These are phyloP conservation scores for Euclidia mi DNA, from an alignment of 2,888 invertebrate genomes.

Conservation along the genomic window DNA sequence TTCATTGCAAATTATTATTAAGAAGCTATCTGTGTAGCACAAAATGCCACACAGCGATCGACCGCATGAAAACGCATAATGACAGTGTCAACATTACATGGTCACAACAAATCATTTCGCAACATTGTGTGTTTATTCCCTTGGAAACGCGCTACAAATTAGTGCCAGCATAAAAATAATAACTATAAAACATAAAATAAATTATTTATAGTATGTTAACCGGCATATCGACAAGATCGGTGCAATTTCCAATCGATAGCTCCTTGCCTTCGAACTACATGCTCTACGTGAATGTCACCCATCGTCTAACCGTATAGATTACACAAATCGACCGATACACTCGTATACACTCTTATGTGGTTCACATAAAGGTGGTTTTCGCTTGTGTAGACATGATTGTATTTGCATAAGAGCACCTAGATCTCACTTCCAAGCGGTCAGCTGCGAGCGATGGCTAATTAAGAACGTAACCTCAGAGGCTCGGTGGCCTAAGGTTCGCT, in stretches of 20 bases:
- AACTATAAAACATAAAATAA: neutral
- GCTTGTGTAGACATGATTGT: slow-evolving; percentile 31
- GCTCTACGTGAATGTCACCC: slow-evolving; percentile 70
- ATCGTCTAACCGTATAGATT: slow-evolving; percentile 65
- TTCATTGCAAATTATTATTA: no score
- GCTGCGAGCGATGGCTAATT: slow-evolving; percentile 86
- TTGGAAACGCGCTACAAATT: neutral
- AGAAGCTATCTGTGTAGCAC: no score
- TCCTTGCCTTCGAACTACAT: slow-evolving; percentile 61
- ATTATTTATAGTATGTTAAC: slow-evolving; percentile 27
- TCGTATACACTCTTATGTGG: slow-evolving; percentile 34
- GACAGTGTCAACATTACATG: no score
- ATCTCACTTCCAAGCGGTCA: slow-evolving; percentile 84
- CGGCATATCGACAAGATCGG: slow-evolving; percentile 49
- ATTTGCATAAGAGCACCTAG: slow-evolving; percentile 60
- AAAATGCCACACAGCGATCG: no score
- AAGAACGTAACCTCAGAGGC: slow-evolving; percentile 83
- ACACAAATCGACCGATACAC: slow-evolving; percentile 49
- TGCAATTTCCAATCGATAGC: slow-evolving; percentile 62
- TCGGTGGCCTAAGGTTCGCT: slow-evolving; percentile 77
- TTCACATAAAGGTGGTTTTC: slow-evolving; percentile 47
- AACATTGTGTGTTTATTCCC: no score
- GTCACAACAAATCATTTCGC: no score
- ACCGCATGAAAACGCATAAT: no score
- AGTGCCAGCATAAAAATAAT: neutral